These are phyloP conservation scores for Bruchidius siliquastri DNA, from an alignment of 2,888 invertebrate genomes.

Conservation along the genomic window DNA sequence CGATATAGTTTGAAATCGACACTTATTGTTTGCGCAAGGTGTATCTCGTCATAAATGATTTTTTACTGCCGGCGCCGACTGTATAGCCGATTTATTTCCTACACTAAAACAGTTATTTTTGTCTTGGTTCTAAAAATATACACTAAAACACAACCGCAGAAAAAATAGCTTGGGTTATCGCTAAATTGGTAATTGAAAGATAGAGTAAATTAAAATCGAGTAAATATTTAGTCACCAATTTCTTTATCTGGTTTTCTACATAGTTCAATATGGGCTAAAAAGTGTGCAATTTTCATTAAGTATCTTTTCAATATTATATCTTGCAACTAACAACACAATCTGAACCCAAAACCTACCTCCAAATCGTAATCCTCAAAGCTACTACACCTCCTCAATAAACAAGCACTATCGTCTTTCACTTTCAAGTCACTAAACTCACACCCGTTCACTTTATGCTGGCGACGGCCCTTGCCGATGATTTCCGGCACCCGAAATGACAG, in stretches of 20 bases:
- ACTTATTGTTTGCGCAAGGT: neutral
- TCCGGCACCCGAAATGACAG: constrained; percentile 84
- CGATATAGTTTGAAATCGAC: neutral
- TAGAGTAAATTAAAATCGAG: no score
- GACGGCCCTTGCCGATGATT: constrained; percentile 42
- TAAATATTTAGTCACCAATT: no score
- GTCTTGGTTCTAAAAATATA: neutral
- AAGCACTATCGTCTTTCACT: constrained; percentile 19
- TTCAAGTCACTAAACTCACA: neutral
- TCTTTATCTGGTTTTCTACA: no score
- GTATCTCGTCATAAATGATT: neutral
- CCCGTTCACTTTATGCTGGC: constrained; percentile 2
- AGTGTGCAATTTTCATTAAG: no score
- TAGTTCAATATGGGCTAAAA: no score
- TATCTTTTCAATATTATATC: no score
- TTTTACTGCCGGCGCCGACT: neutral
- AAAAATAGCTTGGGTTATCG: neutral
- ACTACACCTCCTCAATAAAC: constrained; percentile 16
- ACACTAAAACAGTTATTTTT: neutral
- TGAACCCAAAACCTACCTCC: constrained; percentile 45
- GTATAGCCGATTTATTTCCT: neutral
- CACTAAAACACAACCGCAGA: neutral
- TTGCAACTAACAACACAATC: no score
- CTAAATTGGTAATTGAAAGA: neutral
- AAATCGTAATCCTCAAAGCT: constrained; percentile 58